Evolutionary conservation across 1,140 invertebrate genomes (phyloP).

Genomic region (Zophobas morio): DNA sequence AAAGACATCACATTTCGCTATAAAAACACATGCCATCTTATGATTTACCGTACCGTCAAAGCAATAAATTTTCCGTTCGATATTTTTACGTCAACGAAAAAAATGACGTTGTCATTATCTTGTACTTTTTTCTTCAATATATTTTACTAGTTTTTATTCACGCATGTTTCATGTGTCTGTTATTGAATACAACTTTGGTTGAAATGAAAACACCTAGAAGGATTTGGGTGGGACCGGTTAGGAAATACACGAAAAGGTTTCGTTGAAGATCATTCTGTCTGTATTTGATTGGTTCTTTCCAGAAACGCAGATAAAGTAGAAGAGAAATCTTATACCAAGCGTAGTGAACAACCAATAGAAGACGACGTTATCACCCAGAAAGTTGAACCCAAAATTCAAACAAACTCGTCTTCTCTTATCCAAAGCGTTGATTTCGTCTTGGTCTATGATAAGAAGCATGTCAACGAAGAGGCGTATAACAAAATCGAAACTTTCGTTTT

Average conservation of each 20-base stretch:
- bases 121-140: background rate
- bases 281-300: no score
- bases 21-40: no score
- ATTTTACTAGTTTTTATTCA: background rate
- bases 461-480: background rate
- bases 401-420: background rate
- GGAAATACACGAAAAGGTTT: background rate
- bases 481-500: conserved; percentile 26
- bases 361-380: background rate
- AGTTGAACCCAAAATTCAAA: background rate
- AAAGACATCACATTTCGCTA: no score
- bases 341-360: background rate
- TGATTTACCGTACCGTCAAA: no score
- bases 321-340: background rate
- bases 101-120: background rate
- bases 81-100: no score
- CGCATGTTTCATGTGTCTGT: background rate
- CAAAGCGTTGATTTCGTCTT: conserved; percentile 24
- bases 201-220: background rate
- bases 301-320: no score
- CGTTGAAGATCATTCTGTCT: no score
- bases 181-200: background rate
- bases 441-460: background rate
- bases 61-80: no score
- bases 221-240: conserved; percentile 5